Conservation (phyloP, 2,888 invertebrate genomes). For the Carcina quercana region DNA sequence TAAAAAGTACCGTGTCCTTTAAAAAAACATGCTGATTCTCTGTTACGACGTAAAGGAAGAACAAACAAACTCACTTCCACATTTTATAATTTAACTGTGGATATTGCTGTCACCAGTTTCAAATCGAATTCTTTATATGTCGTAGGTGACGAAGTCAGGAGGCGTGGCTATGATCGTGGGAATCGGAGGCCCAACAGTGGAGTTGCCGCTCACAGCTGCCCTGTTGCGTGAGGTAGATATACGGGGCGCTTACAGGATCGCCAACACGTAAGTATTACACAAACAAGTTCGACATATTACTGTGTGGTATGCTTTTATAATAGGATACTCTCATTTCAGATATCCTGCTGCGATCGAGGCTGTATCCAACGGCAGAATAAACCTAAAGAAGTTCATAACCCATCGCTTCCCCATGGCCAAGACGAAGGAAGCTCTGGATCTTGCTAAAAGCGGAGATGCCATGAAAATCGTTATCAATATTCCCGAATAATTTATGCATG, state of each 20-base stretch:
- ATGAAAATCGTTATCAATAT: constrained; percentile 92
- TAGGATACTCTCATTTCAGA: too few relatives aligned
- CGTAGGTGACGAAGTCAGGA: constrained; percentile 87
- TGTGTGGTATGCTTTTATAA: too few relatives aligned
- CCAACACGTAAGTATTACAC: constrained; percentile 87
- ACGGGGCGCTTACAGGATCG: constrained; percentile 91
- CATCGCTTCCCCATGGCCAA: constrained; percentile 85
- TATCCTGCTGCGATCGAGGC: constrained; percentile 85
- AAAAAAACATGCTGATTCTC: too few relatives aligned
- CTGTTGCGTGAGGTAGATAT: constrained; percentile 92
- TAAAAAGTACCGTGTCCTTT: too few relatives aligned
- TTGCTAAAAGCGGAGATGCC: constrained; percentile 81
- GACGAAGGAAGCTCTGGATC: constrained; percentile 85
- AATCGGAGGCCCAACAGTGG: constrained; percentile 82
- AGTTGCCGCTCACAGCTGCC: constrained; percentile 86
- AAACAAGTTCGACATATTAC: too few relatives aligned
- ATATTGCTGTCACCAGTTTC: too few relatives aligned
- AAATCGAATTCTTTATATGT: too few relatives aligned
- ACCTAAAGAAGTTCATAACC: constrained; percentile 86
- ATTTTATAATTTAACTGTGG: too few relatives aligned
- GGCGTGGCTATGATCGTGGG: constrained; percentile 91
- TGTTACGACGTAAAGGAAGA: too few relatives aligned
- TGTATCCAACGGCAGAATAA: constrained; percentile 81
- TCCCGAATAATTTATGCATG: constrained; percentile 38
- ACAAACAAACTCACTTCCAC: too few relatives aligned